A percentile compares a stretch with the other conserved stretches of the same genome.
These are phyloP conservation scores for Listronotus bonariensis DNA, from an alignment of 1,140 invertebrate species.

Conservation along the genomic window DNA sequence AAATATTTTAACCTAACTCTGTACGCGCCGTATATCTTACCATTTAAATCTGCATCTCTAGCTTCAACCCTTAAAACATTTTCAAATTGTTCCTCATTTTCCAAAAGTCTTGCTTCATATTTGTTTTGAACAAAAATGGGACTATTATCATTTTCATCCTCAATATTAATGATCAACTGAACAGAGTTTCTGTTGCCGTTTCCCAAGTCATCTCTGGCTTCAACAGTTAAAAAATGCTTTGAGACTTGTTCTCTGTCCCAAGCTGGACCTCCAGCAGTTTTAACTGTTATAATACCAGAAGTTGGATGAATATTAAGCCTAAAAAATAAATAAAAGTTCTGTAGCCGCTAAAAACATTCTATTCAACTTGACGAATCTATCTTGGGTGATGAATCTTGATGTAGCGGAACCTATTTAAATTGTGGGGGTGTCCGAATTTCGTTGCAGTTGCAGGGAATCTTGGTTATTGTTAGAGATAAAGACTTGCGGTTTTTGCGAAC, in stretches of 20 bases:
- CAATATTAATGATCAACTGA: slow-evolving; percentile 82
- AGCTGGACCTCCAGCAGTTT: slow-evolving; percentile 68
- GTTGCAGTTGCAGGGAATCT: no score
- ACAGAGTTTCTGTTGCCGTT: slow-evolving; percentile 86
- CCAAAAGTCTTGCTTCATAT: slow-evolving; percentile 82
- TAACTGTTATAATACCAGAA: slow-evolving; percentile 83
- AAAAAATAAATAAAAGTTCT: slow-evolving; percentile 39
- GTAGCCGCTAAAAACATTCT: no score
- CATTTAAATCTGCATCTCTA: slow-evolving; percentile 83
- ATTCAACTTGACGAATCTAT: no score
- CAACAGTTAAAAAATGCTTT: slow-evolving; percentile 87
- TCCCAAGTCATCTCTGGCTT: slow-evolving; percentile 87
- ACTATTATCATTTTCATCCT: slow-evolving; percentile 88
- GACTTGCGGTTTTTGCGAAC: no score
- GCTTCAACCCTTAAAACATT: slow-evolving; percentile 78
- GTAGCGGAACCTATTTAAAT: no score
- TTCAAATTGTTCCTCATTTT: slow-evolving; percentile 81
- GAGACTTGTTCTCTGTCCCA: slow-evolving; percentile 89
- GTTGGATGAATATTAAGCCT: slow-evolving; percentile 81
- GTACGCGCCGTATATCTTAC: slow-evolving; percentile 56
- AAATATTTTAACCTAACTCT: no score
- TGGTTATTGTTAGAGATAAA: no score
- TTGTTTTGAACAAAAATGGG: slow-evolving; percentile 80
- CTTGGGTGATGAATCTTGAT: no score
- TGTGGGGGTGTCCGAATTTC: no score